These are phyloP conservation scores for Pachycephala philippinensis DNA, from an alignment of 2,113 vertebrate species.

Conservation along the genomic window DNA sequence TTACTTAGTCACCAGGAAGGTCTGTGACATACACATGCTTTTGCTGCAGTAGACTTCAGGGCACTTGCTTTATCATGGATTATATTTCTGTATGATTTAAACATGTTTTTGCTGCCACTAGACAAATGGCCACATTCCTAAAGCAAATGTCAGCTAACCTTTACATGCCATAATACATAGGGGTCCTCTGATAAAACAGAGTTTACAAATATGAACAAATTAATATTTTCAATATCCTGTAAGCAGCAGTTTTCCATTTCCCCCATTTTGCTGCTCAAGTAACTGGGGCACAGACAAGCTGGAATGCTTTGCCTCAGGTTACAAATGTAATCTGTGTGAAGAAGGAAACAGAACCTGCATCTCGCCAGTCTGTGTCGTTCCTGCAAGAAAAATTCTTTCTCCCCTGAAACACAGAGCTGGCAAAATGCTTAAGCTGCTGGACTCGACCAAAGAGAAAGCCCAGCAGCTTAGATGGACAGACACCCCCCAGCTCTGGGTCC, in stretches of 20 bases:
- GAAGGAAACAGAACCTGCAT: not conserved
- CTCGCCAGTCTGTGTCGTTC: not conserved
- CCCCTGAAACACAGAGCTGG: not conserved
- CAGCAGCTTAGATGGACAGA: not conserved
- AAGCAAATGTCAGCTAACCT: conserved; percentile 7
- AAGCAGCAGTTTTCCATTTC: not conserved
- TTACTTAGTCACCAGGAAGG: not conserved
- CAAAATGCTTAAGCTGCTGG: not conserved
- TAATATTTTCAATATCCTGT: not conserved
- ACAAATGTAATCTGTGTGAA: conserved; percentile 41
- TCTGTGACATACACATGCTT: not conserved
- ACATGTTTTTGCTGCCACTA: not conserved
- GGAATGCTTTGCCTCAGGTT: conserved; percentile 37
- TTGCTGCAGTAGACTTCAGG: not conserved
- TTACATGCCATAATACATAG: not conserved
- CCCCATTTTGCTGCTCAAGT: conserved; percentile 11
- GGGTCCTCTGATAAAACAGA: not conserved
- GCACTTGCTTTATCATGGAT: conserved; percentile 15
- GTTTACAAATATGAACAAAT: not conserved
- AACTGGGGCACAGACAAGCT: conserved; percentile 26
- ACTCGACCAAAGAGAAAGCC: not conserved
- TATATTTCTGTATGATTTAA: conserved; percentile 20
- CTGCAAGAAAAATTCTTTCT: conserved; percentile 2
- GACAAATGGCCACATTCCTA: not conserved
- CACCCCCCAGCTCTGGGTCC: not conserved